Conservation (phyloP, 2,797 vertebrate genomes). For the Arctocebus calabarensis region DNA sequence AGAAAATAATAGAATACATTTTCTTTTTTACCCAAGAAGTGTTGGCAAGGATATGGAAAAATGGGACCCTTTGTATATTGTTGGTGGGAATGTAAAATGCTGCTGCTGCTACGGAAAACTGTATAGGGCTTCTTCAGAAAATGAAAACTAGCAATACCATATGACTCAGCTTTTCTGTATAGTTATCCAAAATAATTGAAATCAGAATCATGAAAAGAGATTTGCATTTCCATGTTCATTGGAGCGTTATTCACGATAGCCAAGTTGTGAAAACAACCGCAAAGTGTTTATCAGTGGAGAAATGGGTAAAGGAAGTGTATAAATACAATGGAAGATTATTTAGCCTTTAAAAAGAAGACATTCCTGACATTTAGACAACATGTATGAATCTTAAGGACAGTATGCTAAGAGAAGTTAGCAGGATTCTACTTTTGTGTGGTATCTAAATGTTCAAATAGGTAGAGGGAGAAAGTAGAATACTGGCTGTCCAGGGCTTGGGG, state of each 20-base stretch:
- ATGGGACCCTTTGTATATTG: neutral
- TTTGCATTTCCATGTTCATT: neutral
- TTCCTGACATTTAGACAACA: neutral
- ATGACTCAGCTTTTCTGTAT: neutral
- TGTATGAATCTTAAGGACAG: neutral
- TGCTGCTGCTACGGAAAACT: neutral
- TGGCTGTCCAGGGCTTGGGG: neutral
- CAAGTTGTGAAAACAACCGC: neutral
- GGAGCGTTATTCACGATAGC: neutral
- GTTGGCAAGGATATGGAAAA: neutral
- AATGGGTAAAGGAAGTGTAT: neutral
- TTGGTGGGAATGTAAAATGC: neutral
- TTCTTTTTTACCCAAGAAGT: constrained; percentile 23
- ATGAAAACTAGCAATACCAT: neutral
- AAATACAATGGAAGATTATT: neutral
- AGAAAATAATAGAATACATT: constrained; percentile 24
- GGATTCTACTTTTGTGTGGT: neutral
- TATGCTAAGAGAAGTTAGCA: neutral
- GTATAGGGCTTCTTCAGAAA: neutral
- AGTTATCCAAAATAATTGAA: neutral
- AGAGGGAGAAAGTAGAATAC: neutral
- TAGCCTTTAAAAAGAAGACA: neutral
- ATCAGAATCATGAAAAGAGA: neutral
- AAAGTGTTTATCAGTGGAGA: neutral
- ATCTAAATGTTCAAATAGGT: neutral